Percentiles rank a stretch among this genome's conserved stretches.
These are phyloP conservation scores for Loxodonta africana DNA, from an alignment of 2,113 vertebrate genomes.

Conservation along the genomic window DNA sequence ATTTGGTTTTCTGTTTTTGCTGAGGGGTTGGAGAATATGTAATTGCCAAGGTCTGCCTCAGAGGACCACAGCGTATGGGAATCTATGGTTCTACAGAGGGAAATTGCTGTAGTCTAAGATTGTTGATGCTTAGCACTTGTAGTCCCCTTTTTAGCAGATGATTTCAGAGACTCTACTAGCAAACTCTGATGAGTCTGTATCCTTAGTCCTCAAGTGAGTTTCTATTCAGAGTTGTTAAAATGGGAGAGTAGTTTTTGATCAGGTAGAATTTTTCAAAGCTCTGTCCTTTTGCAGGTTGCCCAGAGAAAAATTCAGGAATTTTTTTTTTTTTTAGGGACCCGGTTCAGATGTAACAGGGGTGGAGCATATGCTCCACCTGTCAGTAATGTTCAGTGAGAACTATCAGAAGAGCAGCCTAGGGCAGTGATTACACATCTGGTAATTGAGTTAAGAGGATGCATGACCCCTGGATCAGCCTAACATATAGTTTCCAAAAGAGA, in stretches of 20 bases:
- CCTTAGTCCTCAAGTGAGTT: neutral
- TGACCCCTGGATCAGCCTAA: neutral
- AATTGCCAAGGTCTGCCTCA: neutral
- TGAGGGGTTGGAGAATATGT: neutral
- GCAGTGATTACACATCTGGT: neutral
- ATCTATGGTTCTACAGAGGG: neutral
- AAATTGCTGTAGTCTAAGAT: neutral
- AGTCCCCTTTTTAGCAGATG: neutral
- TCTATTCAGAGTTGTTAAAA: conserved; percentile 12
- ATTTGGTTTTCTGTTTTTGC: no score
- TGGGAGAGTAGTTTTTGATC: neutral
- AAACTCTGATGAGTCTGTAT: neutral
- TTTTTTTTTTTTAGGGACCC: neutral
- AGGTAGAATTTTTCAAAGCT: conserved; percentile 42
- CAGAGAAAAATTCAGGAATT: conserved; percentile 99
- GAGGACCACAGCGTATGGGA: neutral
- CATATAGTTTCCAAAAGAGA: neutral
- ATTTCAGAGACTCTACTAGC: neutral
- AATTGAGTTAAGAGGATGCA: neutral
- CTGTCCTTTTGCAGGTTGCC: conserved; percentile 92
- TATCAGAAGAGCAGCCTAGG: neutral
- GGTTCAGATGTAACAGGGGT: neutral
- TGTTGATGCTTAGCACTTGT: neutral
- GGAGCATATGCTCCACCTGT: neutral
- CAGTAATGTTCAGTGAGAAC: conserved; percentile 16